A percentile compares a stretch with the other conserved stretches of the same genome.
These are phyloP conservation scores for Agriopis aurantiaria DNA, from an alignment of 2,888 invertebrate genomes.

Conservation along the genomic window DNA sequence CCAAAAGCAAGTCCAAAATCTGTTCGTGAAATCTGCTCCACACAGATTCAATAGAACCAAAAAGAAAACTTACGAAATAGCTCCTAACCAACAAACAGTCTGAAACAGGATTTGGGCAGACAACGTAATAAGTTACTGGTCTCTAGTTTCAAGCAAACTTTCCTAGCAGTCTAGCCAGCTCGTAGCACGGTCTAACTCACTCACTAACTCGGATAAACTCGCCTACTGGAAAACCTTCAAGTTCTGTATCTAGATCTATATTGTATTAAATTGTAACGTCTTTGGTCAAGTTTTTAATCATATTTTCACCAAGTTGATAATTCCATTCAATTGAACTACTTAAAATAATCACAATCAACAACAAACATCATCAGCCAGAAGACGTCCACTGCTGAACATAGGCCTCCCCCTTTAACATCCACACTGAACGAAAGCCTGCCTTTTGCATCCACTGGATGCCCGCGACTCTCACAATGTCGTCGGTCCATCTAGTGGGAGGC, in stretches of 20 bases:
- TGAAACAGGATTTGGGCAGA: constrained; percentile 14
- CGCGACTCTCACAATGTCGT: too few species aligned
- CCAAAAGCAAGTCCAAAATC: too few species aligned
- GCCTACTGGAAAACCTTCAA: constrained; percentile 2
- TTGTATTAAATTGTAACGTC: not conserved
- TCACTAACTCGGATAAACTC: constrained; percentile 6
- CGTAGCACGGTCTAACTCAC: not conserved
- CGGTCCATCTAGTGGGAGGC: too few species aligned
- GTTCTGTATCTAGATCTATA: not conserved
- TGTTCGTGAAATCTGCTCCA: not conserved
- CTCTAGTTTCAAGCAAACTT: constrained; percentile 9
- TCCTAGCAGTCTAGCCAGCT: not conserved
- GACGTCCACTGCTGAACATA: too few species aligned
- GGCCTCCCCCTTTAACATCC: too few species aligned
- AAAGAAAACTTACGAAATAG: not conserved
- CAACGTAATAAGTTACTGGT: constrained; percentile 7
- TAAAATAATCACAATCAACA: too few species aligned
- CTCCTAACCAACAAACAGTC: not conserved
- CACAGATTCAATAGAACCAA: not conserved
- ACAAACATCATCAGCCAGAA: too few species aligned
- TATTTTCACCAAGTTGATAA: too few species aligned
- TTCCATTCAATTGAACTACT: too few species aligned
- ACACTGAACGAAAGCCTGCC: too few species aligned
- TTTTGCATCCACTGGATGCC: too few species aligned
- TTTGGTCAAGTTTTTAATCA: not conserved